Base-by-base conservation (phyloP, 2,888 invertebrate genomes). In the Syritta pipiens region DNA sequence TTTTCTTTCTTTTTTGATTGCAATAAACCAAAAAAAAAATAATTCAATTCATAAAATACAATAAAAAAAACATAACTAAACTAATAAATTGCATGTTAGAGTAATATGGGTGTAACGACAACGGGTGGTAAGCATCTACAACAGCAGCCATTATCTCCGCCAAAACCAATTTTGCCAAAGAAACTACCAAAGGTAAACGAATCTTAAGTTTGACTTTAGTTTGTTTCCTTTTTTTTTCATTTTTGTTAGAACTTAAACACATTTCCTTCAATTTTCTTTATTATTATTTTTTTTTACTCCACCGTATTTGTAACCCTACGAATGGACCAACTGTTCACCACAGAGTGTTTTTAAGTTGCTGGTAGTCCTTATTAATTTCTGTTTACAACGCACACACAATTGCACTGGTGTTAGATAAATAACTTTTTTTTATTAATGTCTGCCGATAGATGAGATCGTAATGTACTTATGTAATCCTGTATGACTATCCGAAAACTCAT, bases 61-160 rank as follows among this genome's bases (percentile, higher is more conserved):
- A 81, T 81, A 62, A 60, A 77, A 83, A 82, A 81, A 49, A 28
- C 62, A 74, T 51, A 79, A 77, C 84, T 42, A 65, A 59, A 77
- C 60, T 79, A 68, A 79, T 79, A 74, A 81, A 72, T 72, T 81
- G 79, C 81, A 81, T 79, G 79, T 79, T 81, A 82, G 81, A 79
- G 30, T 74, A 76, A 79, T 74, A 60, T 81, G 69, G 62, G 76
- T 59, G 62, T 71, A 82, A 84, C 82, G 81, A 77, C 81, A 72
- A 48, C 77, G 68, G 30, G 77, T 77, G 68, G 63, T 71, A 77
- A 82, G 49, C 83, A 79, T 82, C 82, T 88, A 82, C 88, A 88
- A 84, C 88, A 86, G 84, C 88, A 89, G 85, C 88, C 88, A 83
- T 84, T 89, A 83, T 88, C 88, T 83, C 89, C 89, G 83, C 89